Evolutionary conservation across 2,888 invertebrate genomes (phyloP).

Genomic region (Lobophora halterata): DNA sequence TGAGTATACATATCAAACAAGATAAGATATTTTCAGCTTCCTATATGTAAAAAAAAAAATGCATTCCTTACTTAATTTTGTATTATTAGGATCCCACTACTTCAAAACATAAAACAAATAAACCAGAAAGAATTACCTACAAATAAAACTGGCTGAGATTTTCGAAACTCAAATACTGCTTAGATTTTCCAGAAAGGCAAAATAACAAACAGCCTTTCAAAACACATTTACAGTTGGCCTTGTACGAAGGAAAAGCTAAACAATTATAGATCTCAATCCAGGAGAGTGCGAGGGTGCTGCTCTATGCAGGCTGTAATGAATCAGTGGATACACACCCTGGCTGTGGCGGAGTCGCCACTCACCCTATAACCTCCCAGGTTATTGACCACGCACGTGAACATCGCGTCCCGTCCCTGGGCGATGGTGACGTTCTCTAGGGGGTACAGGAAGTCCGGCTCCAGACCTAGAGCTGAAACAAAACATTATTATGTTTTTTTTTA

Average conservation of each 20-base stretch:
- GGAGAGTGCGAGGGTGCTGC: slow-evolving; percentile 72
- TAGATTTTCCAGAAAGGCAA: too few species aligned
- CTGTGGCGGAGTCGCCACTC: slow-evolving; percentile 92
- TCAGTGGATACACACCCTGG: slow-evolving; percentile 90
- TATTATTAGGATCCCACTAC: too few species aligned
- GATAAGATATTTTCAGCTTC: not conserved
- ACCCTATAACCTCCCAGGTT: slow-evolving; percentile 93
- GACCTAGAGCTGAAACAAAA: slow-evolving; percentile 83
- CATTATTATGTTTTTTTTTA: slow-evolving; percentile 2
- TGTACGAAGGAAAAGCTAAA: too few species aligned
- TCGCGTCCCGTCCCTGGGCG: slow-evolving; percentile 90
- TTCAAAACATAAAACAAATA: too few species aligned
- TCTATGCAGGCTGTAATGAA: slow-evolving; percentile 68
- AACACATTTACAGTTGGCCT: too few species aligned
- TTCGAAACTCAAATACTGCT: not conserved
- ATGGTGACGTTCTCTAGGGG: slow-evolving; percentile 92
- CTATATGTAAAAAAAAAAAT: too few species aligned
- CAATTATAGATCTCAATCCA: slow-evolving; percentile 70
- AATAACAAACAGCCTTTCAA: too few species aligned
- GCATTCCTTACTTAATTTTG: too few species aligned
- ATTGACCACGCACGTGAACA: slow-evolving; percentile 92
- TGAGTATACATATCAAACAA: too few species aligned
- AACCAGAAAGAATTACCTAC: too few species aligned
- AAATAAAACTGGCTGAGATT: too few species aligned
- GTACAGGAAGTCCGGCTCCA: slow-evolving; percentile 90